Base-by-base conservation (phyloP, 1,140 invertebrate genomes). In the Monochamus saltuarius region DNA sequence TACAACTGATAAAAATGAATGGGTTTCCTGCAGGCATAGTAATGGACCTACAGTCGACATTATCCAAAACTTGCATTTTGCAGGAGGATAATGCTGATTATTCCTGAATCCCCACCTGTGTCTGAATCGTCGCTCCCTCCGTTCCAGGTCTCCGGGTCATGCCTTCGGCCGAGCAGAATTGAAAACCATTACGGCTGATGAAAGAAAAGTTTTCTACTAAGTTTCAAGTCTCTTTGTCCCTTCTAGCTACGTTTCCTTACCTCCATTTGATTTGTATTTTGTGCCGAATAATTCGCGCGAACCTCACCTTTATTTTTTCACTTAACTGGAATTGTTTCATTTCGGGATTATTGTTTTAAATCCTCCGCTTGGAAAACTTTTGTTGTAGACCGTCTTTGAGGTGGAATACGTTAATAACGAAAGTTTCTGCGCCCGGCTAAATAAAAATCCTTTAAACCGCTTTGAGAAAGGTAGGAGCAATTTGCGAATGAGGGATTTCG, bases 111-210 rank as follows among this genome's bases (percentile, higher is more conserved):
- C 51, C 51, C 51, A 54, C 51, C 51, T 54, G 51, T 54, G 51
- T 17, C 49, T n/a, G n/a, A 13, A 9, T 22, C 14, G 14, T 35
- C 3, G n/a, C 17, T 42, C 8, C 22, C 40, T 35, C 45, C 34
- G 39, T 16, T 34, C 17, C 40, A 34, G 59, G 65, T 67, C 62
- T 66, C 62, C 50, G 61, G 73, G 73, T 74, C 73, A 73, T 70
- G 73, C 71, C 70, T 62, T 61, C 56, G 71, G 69, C 64, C 66
- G 52, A 64, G 67, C 73, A 73, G 69, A 74, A 74, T 73, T 74
- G 73, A 74, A 75, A 75, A 73, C 73, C 74, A 75, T 75, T 75
- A 75, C 70, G 38, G 65, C 64, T 74, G 73, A 75, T 75, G 72
- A 75, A 75, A 75, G 70, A 73, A 75, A 75, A 73, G 73, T 74